Conservation (phyloP, 2,888 invertebrate genomes). For the Lithophane ornitopus region DNA sequence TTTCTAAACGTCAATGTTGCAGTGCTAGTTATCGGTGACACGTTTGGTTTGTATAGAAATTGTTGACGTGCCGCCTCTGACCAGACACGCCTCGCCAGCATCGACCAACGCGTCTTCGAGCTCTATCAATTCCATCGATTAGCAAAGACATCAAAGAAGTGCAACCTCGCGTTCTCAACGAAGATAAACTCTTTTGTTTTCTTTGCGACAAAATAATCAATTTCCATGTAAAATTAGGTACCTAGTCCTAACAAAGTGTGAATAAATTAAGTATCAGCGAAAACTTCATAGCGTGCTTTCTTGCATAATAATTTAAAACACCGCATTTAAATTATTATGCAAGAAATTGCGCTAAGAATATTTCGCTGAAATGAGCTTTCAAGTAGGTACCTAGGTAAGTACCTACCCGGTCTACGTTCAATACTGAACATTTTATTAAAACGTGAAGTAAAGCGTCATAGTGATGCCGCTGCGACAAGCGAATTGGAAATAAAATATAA, state of each 20-base stretch:
- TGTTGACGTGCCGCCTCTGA: neutral
- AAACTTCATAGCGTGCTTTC: neutral
- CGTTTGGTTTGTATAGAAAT: neutral
- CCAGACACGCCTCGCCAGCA: too few species aligned
- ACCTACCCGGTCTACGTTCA: neutral
- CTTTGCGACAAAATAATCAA: neutral
- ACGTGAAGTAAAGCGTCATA: neutral
- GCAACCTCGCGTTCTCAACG: neutral
- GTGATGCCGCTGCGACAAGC: neutral
- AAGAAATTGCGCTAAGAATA: neutral
- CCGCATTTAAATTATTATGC: constrained; percentile 5
- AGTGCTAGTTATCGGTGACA: neutral
- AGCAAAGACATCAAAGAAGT: neutral
- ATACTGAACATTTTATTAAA: neutral
- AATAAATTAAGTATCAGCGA: neutral
- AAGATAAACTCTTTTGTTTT: neutral
- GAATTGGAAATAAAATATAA: neutral
- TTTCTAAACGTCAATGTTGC: neutral
- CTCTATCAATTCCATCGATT: neutral
- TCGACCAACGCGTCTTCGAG: neutral
- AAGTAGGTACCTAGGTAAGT: too few species aligned
- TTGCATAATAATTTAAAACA: constrained; percentile 6
- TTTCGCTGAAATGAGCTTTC: neutral
- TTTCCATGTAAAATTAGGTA: neutral
- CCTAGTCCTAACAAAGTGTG: neutral